Base-by-base conservation (phyloP, 2,888 invertebrate species). In the Trissonchulus latispiculum region DNA sequence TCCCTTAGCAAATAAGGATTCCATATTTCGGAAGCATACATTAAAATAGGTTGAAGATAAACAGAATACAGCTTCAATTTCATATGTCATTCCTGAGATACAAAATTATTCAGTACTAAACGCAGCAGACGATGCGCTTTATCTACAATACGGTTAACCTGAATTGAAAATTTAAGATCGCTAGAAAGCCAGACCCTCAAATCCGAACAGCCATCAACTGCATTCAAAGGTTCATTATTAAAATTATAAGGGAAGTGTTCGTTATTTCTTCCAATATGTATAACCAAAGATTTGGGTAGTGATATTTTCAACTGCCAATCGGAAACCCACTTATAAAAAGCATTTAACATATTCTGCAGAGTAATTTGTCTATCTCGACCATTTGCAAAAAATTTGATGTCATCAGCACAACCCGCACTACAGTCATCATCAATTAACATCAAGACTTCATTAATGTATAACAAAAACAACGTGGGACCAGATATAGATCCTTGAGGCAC, bases 401-500 rank as follows among this genome's bases (percentile, higher is more conserved):
- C 70, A 70, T 70, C 70, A 28, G 70, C 70, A 70, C n/a, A 70
- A 3, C 29, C 8, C 8, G 29, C n/a, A 48, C 2, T 29, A 3
- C 15, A 15, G 23, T 61, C 29, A 28, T n/a, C 23, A n/a, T 70
- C 32, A 8, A 70, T 8, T 29, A 23, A 3, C 15, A 8, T 8
- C 8, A 15, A 2, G 59, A 48, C 15, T 15, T 70, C 70, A 48
- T 70, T 70, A n/a, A 61, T 61, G 29, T 8, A 70, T 48, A 70
- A 62, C 2, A 70, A 3, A 31, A 70, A 70, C 2, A 70, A 59
- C n/a, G 59, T 70, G 3, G 70, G 70, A 3, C 70, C 70, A 28
- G 28, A 61, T n/a, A 31, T n/a, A 64, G 64, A 64, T 64, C 64
- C 64, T n/a, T 64, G 64, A 28, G 64, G 64, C 8, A 70, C 70